Base-by-base conservation (phyloP, 1,140 invertebrate genomes). In the Drosophila ficusphila region DNA sequence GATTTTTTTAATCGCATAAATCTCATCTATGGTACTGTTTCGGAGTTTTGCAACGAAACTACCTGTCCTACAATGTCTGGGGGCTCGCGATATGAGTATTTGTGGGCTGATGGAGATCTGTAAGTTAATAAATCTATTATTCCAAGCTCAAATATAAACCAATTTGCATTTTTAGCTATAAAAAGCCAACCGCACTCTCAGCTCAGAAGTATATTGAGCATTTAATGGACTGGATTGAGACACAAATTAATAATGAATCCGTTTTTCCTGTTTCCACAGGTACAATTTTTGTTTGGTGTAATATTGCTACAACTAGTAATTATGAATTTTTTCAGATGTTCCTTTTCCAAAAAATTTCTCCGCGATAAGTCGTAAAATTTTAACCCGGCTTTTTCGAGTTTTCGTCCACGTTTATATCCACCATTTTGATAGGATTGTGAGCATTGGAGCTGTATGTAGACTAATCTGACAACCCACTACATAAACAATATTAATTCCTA, bases 1-100 rank as follows among this genome's bases (percentile, higher is more conserved):
- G 98, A 99, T 88, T 99, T 99, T 91, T 99, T 99, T 92, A 99
- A 99, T 92, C 94, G 97, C 82, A 98, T 99, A 74, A 99, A 99
- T 92, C 92, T 99, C 9, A 96, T 99, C 77, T 97, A 97, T 92
- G 98, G 98, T 6, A 97, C 97, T 9, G 95, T 99, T 23, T 96
- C 94, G 46, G 97, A 98, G 89, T 96, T 95, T 90, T 99, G 98
- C 90, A 97, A 96, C 38, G 95, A 95, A 76, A 94, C 95, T 57
- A 94, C 95, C 5, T 99, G 98, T 92, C 97, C 97, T 3, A 97
- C 96, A 7, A 99, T 99, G 98, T 96, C 95, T 41, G 98, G 98
- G 19, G 97, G 97, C 5, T 93, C 94, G 4, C 92, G 95, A 41
- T 98, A 97, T 92, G 97, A 99, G 91, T 99, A 99, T 91, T 92